These are phyloP conservation scores for Seira ritae DNA, from an alignment of 2,888 invertebrate species.

Conservation along the genomic window DNA sequence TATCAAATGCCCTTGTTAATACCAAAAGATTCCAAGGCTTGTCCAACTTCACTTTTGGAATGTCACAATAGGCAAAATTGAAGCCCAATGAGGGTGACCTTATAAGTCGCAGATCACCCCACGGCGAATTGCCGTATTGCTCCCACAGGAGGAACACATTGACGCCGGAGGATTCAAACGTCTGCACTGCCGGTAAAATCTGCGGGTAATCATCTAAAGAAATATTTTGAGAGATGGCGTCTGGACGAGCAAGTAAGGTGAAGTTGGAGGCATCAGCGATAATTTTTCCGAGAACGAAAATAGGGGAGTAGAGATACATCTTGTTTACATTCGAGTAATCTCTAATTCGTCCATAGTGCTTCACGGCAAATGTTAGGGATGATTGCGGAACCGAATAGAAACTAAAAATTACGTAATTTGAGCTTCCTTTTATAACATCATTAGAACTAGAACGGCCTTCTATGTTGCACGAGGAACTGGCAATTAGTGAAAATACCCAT, in stretches of 20 bases:
- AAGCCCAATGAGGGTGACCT: conserved; percentile 2
- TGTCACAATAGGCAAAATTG: conserved; percentile 23
- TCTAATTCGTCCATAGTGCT: background rate
- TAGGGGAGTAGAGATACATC: background rate
- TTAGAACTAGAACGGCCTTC: no score
- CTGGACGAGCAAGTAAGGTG: background rate
- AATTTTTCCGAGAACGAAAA: conserved; percentile 5
- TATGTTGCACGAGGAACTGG: no score
- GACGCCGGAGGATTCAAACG: background rate
- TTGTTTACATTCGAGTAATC: conserved; percentile 3
- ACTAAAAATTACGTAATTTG: background rate
- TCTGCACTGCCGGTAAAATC: conserved; percentile 2
- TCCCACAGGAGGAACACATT: background rate
- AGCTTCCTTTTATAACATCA: background rate
- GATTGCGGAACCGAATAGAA: background rate
- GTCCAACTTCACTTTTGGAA: background rate
- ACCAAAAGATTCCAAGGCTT: background rate
- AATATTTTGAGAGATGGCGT: background rate
- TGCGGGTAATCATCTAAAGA: background rate
- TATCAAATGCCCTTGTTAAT: background rate
- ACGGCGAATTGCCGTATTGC: background rate
- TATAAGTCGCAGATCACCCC: background rate
- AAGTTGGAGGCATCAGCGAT: conserved; percentile 17
- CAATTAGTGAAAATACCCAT: background rate
- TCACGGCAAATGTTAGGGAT: background rate